Evolutionary conservation across 2,113 vertebrate genomes (phyloP), one percentile per base, ranked within the genome.

Genomic region (Strix aluco): DNA sequence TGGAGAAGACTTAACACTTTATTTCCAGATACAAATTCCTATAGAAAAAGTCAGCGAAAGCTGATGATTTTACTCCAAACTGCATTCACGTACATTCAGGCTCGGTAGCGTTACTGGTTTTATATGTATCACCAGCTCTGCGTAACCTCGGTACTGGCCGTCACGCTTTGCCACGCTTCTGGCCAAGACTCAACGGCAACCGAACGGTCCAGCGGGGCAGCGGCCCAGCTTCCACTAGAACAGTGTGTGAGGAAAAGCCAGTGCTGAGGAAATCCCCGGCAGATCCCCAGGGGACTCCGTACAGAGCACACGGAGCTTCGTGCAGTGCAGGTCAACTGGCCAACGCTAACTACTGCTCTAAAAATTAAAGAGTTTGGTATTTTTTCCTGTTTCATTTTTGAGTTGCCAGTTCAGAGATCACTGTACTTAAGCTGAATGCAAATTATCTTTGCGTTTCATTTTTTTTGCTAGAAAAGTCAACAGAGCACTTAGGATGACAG

Each of bases 171-270:
- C 11, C 49, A 19, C 12, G 8, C 40, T 34, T 44, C 38, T 46
- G 42, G 38, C 70, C 32, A 51, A 65, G 57, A 17, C 23, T 5
- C 34, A 34, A 7, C 1, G 23, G 25, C 65, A 46, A 58, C 17
- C 10, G 1, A 9, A 4, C 0, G 6, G 38, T 7, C 34, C 30
- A 2, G 16, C 3, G 5, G 69, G 20, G 20, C 9, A 20, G 54
- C 6, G 11, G 29, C 25, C 30, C 3, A 6, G 27, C 49, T 44
- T 8, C 26, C 9, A 2, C 58, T n/a, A 5, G 10, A 15, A 11
- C 7, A 1, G 36, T 2, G 9, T 7, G 15, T 49, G 54, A 46
- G 44, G 44, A 46, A 46, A 18, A 17, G 44, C 44, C 44, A 44
- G 44, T 7, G 44, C 63, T 61, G 30, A 32, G 34, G 54, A 36